Conservation (phyloP, 2,113 vertebrate genomes). For the Hippopotamus amphibius region DNA sequence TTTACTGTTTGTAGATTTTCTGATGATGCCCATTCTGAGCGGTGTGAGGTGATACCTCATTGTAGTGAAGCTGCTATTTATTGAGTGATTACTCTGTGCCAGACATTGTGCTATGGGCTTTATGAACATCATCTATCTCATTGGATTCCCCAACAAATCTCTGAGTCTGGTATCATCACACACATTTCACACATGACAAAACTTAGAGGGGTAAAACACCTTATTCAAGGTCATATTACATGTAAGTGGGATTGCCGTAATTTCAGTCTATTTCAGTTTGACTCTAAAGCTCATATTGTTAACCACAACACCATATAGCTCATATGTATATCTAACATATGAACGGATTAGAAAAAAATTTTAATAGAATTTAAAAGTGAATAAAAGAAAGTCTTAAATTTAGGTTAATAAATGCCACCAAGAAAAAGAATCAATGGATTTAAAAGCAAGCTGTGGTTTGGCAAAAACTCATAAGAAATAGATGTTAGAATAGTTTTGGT, state of each 20-base stretch:
- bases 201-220: not conserved
- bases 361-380: not conserved
- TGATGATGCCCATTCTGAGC: no score
- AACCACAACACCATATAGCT: not conserved
- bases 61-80: not conserved
- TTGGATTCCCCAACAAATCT: not conserved
- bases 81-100: not conserved
- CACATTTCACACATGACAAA: constrained; percentile 26
- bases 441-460: not conserved
- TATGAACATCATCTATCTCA: not conserved
- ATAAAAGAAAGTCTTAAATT: constrained; percentile 9
- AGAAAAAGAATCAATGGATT: not conserved
- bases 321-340: constrained; percentile 2
- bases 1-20: no score
- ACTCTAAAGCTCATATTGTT: not conserved
- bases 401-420: not conserved
- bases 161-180: not conserved
- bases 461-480: not conserved
- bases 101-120: not conserved
- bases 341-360: not conserved
- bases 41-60: no score
- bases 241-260: not conserved
- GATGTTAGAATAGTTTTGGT: not conserved
- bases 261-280: not conserved
- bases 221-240: not conserved